Evolutionary conservation across 1,140 invertebrate species (phyloP).

Genomic region (Drosophila ananassae): DNA sequence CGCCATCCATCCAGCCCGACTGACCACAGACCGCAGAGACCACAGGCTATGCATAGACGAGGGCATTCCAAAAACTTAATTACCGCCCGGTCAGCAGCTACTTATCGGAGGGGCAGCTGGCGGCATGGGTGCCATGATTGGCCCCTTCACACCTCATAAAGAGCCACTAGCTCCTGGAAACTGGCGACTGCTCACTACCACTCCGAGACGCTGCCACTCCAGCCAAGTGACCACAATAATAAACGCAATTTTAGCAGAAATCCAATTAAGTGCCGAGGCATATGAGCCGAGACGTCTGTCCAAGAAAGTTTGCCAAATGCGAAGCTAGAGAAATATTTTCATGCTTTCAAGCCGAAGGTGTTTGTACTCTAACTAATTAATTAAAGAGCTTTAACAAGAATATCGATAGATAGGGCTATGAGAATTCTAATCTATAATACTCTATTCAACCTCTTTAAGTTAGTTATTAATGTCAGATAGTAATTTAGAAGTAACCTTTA

Average conservation of each 20-base stretch:
- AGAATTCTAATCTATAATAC: neutral
- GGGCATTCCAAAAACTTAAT: constrained; percentile 70
- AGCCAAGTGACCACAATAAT: constrained; percentile 68
- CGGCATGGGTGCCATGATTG: constrained; percentile 40
- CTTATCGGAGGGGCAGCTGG: constrained; percentile 27
- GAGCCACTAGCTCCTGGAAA: constrained; percentile 23
- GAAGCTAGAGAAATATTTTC: constrained; percentile 6
- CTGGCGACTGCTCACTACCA: neutral
- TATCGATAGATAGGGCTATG: neutral
- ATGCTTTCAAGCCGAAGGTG: neutral
- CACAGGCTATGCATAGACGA: constrained; percentile 48
- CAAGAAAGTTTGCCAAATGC: constrained; percentile 45
- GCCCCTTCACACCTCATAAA: constrained; percentile 79
- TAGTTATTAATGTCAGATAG: neutral
- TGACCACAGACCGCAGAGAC: constrained; percentile 52
- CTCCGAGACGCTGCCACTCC: neutral
- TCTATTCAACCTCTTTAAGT: too few species aligned
- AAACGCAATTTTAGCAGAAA: constrained; percentile 81
- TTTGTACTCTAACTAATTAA: neutral
- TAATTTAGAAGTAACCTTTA: neutral
- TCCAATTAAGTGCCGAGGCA: constrained; percentile 74
- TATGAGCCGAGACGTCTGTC: constrained; percentile 53
- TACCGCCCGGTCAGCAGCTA: constrained; percentile 66
- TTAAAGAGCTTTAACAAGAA: neutral
- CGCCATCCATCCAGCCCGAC: neutral